Evolutionary conservation across 2,888 invertebrate species (phyloP).

Genomic region (Prionchulus punctatus): DNA sequence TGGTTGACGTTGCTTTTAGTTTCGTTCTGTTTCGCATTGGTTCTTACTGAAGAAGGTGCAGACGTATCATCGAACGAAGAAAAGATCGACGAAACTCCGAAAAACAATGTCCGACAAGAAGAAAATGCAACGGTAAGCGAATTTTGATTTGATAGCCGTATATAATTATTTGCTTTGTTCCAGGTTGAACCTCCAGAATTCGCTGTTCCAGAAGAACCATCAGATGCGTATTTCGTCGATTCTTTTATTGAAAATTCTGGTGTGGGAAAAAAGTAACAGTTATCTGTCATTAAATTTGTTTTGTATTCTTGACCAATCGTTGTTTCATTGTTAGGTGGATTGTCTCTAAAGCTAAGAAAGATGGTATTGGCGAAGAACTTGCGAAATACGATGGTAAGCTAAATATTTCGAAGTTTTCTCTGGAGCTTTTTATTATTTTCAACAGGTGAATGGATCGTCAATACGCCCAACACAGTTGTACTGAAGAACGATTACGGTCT

Average conservation of each 20-base stretch:
- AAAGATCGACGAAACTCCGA: no score
- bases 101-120: no score
- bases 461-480: constrained; percentile 56
- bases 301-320: no score
- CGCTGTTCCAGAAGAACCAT: constrained; percentile 50
- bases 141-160: no score
- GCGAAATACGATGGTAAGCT: constrained; percentile 75
- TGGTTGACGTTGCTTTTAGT: no score
- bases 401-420: neutral
- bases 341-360: constrained; percentile 75
- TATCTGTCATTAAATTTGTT: no score
- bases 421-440: constrained; percentile 5
- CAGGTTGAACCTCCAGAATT: constrained; percentile 43
- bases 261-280: no score
- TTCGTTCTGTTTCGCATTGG: no score
- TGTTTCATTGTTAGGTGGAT: constrained; percentile 67
- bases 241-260: constrained; percentile 55
- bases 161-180: no score
- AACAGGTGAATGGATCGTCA: constrained; percentile 50
- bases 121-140: no score
- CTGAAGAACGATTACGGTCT: constrained; percentile 69
- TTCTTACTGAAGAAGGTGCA: no score
- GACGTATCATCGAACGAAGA: no score
- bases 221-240: constrained; percentile 54
- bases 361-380: constrained; percentile 62